Evolutionary conservation across 1,140 invertebrate genomes (phyloP).

Genomic region (Procambarus virginalis): DNA sequence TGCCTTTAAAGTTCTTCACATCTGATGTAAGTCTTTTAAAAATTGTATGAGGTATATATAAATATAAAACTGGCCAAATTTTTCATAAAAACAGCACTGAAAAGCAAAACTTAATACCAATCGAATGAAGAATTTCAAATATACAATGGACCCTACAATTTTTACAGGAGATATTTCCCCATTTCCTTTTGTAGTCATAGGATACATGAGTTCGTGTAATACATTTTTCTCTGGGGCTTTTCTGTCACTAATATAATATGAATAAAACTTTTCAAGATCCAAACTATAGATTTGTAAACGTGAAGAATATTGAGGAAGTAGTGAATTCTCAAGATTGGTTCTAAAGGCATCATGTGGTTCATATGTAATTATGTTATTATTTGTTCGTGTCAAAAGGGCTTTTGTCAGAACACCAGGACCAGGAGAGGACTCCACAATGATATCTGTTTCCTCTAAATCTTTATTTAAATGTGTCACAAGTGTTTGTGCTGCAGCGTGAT

Average conservation of each 20-base stretch:
- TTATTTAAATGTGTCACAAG: constrained; percentile 16
- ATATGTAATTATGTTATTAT: constrained; percentile 12
- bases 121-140: constrained; percentile 5
- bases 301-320: neutral
- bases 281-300: neutral
- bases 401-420: constrained; percentile 13
- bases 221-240: neutral
- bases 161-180: neutral
- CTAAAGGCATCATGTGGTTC: constrained; percentile 7
- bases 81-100: constrained; percentile 37
- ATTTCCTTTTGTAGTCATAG: neutral
- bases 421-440: constrained; percentile 26
- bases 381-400: neutral
- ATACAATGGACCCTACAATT: constrained; percentile 20
- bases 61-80: constrained; percentile 27
- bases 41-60: constrained; percentile 2
- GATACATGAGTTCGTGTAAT: constrained; percentile 3
- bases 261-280: constrained; percentile 36
- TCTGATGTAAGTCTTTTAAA: neutral
- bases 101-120: constrained; percentile 11
- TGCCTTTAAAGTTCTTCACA: neutral
- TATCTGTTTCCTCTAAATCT: constrained; percentile 10
- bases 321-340: neutral
- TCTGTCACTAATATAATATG: constrained; percentile 16
- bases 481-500: constrained; percentile 2